Conservation (phyloP, 2,888 invertebrate species). For the Bellardia pandia region DNA sequence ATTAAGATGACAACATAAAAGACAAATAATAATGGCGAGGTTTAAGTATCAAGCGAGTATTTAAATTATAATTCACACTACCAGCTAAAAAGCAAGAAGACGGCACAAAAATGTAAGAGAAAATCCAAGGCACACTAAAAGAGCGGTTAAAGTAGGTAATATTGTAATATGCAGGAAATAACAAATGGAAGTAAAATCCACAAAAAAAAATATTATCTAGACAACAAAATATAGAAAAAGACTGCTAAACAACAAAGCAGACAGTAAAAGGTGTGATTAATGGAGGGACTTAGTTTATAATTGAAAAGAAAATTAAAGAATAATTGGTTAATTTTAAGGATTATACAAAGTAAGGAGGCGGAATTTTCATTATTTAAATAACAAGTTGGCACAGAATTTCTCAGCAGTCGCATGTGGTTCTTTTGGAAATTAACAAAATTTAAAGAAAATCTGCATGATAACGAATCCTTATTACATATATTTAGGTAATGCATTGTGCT, state of each 20-base stretch:
- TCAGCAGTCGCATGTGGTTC: too few relatives aligned
- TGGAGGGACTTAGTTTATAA: background rate
- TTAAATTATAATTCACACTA: constrained; percentile 73
- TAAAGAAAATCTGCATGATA: too few relatives aligned
- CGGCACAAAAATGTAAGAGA: constrained; percentile 14
- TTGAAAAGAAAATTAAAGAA: background rate
- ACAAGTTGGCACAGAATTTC: too few relatives aligned
- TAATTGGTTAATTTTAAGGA: background rate
- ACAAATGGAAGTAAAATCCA: constrained; percentile 4
- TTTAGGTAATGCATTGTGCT: background rate
- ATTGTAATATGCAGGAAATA: background rate
- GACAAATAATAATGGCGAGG: constrained; percentile 75
- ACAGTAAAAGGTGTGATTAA: constrained; percentile 30
- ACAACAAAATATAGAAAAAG: background rate
- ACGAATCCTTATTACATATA: background rate
- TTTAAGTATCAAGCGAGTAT: constrained; percentile 70
- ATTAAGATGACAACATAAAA: constrained; percentile 74
- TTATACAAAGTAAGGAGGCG: background rate
- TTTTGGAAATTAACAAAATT: too few relatives aligned
- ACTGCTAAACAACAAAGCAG: background rate
- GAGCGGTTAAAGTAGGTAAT: constrained; percentile 8
- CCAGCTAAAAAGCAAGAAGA: constrained; percentile 38
- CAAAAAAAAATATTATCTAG: background rate
- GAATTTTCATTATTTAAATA: too few relatives aligned
- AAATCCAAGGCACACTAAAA: constrained; percentile 12